Evolutionary conservation across 2,797 vertebrate genomes (phyloP).

Genomic region (Coluber constrictor): DNA sequence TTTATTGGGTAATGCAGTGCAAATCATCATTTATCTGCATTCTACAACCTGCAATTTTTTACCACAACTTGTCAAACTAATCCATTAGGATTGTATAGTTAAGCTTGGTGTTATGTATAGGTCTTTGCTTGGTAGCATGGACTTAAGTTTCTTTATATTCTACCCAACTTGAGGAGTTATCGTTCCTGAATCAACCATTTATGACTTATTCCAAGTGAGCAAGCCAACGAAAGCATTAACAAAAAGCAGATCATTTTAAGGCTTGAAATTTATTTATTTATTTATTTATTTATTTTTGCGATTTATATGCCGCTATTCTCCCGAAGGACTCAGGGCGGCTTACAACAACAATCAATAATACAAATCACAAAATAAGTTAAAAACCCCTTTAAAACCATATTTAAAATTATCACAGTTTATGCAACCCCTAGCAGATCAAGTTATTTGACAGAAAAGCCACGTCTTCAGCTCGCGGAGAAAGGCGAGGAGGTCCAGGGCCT

Average conservation of each 20-base stretch:
- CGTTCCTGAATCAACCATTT: background rate
- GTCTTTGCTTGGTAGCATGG: background rate
- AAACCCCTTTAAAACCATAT: no score
- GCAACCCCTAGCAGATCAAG: no score
- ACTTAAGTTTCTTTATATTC: background rate
- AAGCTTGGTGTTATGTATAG: background rate
- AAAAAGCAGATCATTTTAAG: background rate
- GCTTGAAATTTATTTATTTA: background rate
- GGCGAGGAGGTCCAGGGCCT: no score
- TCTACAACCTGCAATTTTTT: background rate
- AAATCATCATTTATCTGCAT: background rate
- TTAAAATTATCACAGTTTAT: no score
- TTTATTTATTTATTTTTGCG: no score
- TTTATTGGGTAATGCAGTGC: background rate
- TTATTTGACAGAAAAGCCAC: no score
- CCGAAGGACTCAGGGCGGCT: no score
- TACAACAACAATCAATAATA: no score
- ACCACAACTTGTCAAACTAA: background rate
- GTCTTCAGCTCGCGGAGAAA: no score
- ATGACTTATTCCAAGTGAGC: background rate
- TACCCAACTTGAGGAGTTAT: background rate
- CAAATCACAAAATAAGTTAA: no score
- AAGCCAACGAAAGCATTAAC: background rate
- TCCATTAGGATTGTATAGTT: background rate
- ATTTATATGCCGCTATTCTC: no score